Base-by-base conservation (phyloP, 1,140 invertebrate species). In the Pseudomyrmex dendroicus region DNA sequence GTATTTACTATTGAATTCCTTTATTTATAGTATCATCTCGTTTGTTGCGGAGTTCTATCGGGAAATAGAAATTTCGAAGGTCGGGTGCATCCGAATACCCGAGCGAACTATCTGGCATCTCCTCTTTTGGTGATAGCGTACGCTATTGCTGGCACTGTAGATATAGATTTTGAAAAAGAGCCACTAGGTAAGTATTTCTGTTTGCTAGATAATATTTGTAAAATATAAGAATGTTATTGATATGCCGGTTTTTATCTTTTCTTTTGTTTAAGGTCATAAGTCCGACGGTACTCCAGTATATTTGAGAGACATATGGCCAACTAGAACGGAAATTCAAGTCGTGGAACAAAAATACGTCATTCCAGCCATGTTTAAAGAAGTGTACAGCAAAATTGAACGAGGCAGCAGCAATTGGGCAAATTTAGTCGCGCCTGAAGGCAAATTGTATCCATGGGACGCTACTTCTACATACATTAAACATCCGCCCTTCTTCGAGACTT, bases 51-150 rank as follows among this genome's bases (percentile, higher is more conserved):
- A 22, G 98, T 99, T 1, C 94, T 99, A 0, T 99, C 98, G 0
- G 99, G 99, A 0, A 99, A 99, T 92, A 95, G 99, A 1, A 99
- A 99, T 93, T 99, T 99, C 94, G 99, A 99, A 94, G 99, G 99
- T 15, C 95, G 99, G 73, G 98, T 99, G 91, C 99, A 99, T 94
- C 98, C 99, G 0, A 97, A 98, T 91, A 99, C 99, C 0, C 94
- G 98, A 50, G 99, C 99, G 20, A 99, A 99, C 94, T 99, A 99
- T 91, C 95, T 99, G 66, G 99, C 99, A 0, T 99, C 98, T 12
- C 99, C 99, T 0, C 96, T 99, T 5, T 93, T 99, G 10, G 99
- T 99, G 20, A 99, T 99, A 86, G 99, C 99, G 0, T 99, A 99
- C 92, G 98, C 99, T 0, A 96, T 99, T 44, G 98, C 98, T 73